Evolutionary conservation across 2,113 vertebrate genomes (phyloP).

Genomic region (Haemorhous mexicanus): DNA sequence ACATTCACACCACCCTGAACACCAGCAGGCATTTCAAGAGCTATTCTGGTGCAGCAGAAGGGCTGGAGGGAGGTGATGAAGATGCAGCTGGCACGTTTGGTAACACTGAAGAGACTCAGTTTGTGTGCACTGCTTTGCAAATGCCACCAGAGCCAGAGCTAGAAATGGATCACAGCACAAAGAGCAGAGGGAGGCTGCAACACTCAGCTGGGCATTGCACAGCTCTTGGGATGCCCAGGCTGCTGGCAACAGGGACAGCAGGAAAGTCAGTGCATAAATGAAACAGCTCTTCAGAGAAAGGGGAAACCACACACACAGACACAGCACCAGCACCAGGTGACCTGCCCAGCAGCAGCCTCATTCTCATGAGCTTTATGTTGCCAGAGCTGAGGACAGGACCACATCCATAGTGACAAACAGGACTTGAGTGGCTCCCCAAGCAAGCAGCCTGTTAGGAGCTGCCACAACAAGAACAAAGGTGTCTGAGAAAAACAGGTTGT

Average conservation of each 20-base stretch:
- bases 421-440: neutral
- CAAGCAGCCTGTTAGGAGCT: neutral
- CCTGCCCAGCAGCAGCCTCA: neutral
- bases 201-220: neutral
- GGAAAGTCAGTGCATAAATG: rapidly evolving
- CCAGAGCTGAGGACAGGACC: neutral
- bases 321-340: neutral
- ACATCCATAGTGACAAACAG: neutral
- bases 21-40: neutral
- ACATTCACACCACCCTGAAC: neutral
- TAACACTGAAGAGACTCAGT: neutral
- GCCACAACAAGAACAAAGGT: neutral
- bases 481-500: neutral
- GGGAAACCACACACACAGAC: neutral
- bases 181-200: neutral
- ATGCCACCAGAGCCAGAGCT: neutral
- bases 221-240: neutral
- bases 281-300: neutral
- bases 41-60: neutral
- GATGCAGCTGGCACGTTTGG: neutral
- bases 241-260: neutral
- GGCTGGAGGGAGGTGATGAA: neutral
- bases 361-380: neutral
- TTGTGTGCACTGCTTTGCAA: neutral
- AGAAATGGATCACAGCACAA: neutral